These are phyloP conservation scores for Anguilla pacifica DNA, from an alignment of 2,797 vertebrate genomes.

Conservation along the genomic window DNA sequence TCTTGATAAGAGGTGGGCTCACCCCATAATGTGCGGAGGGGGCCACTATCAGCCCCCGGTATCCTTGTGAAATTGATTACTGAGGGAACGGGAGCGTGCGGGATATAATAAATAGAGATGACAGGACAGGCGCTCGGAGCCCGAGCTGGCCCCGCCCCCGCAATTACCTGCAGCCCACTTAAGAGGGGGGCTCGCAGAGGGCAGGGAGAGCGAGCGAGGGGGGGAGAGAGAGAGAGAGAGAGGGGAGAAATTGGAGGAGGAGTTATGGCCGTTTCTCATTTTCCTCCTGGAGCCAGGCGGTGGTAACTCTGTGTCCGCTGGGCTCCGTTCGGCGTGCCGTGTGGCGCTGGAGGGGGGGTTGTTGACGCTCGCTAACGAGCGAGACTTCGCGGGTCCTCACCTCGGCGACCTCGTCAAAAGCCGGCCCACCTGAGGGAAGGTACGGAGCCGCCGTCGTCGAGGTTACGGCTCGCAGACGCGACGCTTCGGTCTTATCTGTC, in stretches of 20 bases:
- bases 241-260: slow-evolving; percentile 68
- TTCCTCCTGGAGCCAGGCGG: slow-evolving; percentile 60
- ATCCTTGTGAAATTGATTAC: slow-evolving; percentile 93
- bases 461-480: not conserved
- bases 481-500: not conserved
- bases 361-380: slow-evolving; percentile 34
- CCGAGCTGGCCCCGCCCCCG: slow-evolving; percentile 74
- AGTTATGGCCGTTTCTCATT: slow-evolving; percentile 78
- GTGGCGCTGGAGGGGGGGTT: not conserved
- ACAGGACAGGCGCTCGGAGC: slow-evolving; percentile 74
- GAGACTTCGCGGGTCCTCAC: slow-evolving; percentile 32
- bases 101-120: slow-evolving; percentile 97
- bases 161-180: slow-evolving; percentile 81
- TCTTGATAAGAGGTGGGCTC: slow-evolving; percentile 93
- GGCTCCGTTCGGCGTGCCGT: slow-evolving; percentile 13
- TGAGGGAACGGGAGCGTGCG: slow-evolving; percentile 79
- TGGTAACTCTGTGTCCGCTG: not conserved
- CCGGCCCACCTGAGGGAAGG: not conserved
- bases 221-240: slow-evolving; percentile 60
- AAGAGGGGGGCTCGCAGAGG: slow-evolving; percentile 75
- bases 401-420: not conserved
- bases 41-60: slow-evolving; percentile 84
- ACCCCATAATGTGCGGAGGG: slow-evolving; percentile 84
- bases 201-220: slow-evolving; percentile 62
- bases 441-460: not conserved